A percentile compares a stretch with the other conserved stretches of the same genome.
These are phyloP conservation scores for Cochlearius cochlearius DNA, from an alignment of 2,113 vertebrate species.

Conservation along the genomic window DNA sequence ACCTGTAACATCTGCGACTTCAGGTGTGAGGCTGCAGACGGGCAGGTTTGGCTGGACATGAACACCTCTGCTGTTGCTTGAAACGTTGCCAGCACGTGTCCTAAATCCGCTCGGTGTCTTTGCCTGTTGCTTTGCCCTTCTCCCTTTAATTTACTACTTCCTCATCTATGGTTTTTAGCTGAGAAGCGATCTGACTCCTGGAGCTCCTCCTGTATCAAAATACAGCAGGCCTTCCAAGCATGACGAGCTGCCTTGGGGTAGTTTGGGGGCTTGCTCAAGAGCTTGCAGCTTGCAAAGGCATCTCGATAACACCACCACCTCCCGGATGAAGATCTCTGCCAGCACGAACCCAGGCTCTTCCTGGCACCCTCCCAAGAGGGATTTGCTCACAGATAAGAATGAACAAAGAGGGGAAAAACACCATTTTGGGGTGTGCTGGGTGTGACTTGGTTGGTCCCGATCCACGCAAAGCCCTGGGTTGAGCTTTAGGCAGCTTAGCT, in stretches of 20 bases:
- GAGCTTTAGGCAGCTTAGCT: background rate
- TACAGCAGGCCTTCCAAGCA: fast-evolving
- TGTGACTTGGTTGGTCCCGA: fast-evolving
- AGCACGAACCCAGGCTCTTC: background rate
- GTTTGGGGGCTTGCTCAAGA: background rate
- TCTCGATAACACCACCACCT: background rate
- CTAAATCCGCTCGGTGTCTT: background rate
- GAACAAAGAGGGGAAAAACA: background rate
- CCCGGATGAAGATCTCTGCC: background rate
- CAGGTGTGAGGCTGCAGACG: background rate
- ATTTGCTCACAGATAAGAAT: background rate
- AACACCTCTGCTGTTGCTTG: background rate
- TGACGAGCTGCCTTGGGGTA: fast-evolving
- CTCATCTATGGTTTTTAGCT: fast-evolving
- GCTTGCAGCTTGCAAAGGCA: background rate
- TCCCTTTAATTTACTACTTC: background rate
- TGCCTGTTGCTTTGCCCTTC: background rate
- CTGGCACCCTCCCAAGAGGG: background rate
- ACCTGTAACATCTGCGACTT: background rate
- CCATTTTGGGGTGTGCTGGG: background rate
- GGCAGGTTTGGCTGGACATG: background rate
- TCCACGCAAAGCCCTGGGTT: fast-evolving
- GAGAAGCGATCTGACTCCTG: background rate
- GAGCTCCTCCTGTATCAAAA: background rate
- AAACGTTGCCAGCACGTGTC: fast-evolving